phyloP scores from a whole-genome alignment of 2,797 vertebrate genomes.

The Okamejei kenojei region DNA sequence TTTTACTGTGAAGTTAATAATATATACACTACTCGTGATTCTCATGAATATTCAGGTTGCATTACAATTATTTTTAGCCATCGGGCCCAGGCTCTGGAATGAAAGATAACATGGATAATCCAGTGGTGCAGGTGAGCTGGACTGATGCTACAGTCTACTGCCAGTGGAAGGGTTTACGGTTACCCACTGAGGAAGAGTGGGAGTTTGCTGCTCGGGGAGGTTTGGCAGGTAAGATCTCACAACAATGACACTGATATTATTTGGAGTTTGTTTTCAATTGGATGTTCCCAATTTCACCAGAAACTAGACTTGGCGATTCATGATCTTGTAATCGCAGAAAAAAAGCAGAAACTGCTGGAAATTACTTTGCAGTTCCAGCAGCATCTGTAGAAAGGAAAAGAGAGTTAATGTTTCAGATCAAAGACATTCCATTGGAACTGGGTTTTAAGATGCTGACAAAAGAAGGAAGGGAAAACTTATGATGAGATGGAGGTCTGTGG shows the following conservation, averaged over 20 bases:
- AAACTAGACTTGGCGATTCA: not conserved
- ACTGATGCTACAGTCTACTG: conserved; percentile 84
- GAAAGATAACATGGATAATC: conserved; percentile 68
- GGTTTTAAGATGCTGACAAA: no score
- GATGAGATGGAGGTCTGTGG: no score
- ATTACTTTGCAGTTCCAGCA: no score
- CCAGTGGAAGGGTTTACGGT: conserved; percentile 71
- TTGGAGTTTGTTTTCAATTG: not conserved
- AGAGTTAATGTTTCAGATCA: no score
- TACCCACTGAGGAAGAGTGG: conserved; percentile 86
- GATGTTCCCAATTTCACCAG: not conserved
- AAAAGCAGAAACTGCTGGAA: no score
- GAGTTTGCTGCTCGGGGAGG: conserved; percentile 88
- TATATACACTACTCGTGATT: not conserved
- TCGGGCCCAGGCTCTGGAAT: conserved; percentile 82
- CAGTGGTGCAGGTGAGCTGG: conserved; percentile 95
- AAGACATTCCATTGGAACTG: no score
- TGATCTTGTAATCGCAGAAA: not conserved
- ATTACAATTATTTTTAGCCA: conserved; percentile 60
- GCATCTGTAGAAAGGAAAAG: no score
- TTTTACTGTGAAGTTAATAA: not conserved
- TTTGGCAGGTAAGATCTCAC: conserved; percentile 62
- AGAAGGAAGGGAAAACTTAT: no score
- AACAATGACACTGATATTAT: not conserved
- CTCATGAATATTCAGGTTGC: not conserved